A percentile compares a stretch with the other conserved stretches of the same genome.
Evolutionary conservation across 2,113 vertebrate genomes (phyloP).

Genomic region (Mustelus asterias): DNA sequence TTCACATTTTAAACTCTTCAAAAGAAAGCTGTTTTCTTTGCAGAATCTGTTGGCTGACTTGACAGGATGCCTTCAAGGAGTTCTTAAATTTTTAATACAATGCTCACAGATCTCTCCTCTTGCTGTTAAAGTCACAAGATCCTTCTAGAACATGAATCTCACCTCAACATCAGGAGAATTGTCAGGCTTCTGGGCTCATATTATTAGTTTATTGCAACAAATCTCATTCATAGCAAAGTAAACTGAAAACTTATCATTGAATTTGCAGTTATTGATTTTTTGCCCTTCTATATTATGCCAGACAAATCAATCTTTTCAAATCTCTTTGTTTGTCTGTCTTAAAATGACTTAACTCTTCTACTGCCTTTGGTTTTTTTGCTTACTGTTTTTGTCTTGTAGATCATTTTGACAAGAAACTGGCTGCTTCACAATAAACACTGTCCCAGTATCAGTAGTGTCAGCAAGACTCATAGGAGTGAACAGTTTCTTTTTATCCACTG

Average conservation of each 20-base stretch:
- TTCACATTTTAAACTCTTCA: conserved; percentile 18
- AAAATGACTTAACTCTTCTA: background rate
- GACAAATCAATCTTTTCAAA: background rate
- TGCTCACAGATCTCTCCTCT: background rate
- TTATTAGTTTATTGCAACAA: conserved; percentile 25
- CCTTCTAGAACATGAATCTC: conserved; percentile 9
- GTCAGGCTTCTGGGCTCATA: background rate
- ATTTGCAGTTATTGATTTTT: conserved; percentile 15
- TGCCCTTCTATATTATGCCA: background rate
- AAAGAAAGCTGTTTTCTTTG: conserved; percentile 28
- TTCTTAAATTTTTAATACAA: conserved; percentile 21
- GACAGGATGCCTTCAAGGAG: background rate
- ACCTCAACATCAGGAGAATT: background rate
- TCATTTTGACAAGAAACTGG: background rate
- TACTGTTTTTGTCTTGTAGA: background rate
- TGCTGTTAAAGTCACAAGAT: background rate
- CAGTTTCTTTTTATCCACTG: background rate
- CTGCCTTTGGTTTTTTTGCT: background rate
- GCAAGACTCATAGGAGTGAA: background rate
- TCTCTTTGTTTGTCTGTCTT: background rate
- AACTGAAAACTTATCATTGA: conserved; percentile 18
- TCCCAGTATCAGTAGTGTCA: background rate
- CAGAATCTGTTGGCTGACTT: conserved; percentile 25
- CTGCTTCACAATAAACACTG: background rate
- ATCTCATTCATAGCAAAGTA: background rate